phyloP scores from a whole-genome alignment of 2,888 invertebrate genomes.

The Altica lythri region DNA sequence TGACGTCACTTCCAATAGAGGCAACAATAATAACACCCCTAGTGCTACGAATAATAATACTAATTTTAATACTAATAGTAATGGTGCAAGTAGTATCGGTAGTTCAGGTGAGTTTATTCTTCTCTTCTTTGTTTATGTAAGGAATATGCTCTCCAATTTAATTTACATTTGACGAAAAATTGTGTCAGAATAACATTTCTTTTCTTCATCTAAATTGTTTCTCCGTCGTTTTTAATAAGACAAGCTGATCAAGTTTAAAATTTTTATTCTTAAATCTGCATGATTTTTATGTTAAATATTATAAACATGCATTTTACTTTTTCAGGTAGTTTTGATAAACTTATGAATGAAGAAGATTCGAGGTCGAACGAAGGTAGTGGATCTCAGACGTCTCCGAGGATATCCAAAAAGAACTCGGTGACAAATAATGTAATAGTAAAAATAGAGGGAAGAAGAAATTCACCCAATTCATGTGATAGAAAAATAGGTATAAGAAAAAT shows the following conservation, averaged over 20 bases:
- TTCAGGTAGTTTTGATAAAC: constrained; percentile 66
- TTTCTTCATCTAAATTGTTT: too few species aligned
- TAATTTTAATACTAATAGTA: constrained; percentile 70
- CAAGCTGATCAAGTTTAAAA: too few species aligned
- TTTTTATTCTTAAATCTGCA: too few species aligned
- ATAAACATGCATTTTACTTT: too few species aligned
- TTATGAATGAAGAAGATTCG: constrained; percentile 76
- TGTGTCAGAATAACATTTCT: too few species aligned
- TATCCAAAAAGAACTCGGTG: constrained; percentile 57
- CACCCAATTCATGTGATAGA: constrained; percentile 61
- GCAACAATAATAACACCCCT: constrained; percentile 81
- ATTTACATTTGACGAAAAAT: too few species aligned
- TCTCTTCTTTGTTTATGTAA: constrained; percentile 9
- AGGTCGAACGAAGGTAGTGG: constrained; percentile 70
- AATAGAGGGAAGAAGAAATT: constrained; percentile 61
- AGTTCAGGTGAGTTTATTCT: constrained; percentile 56
- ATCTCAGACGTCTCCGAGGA: constrained; percentile 62
- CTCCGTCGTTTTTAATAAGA: too few species aligned
- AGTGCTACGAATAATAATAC: constrained; percentile 77
- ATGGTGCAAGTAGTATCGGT: constrained; percentile 58
- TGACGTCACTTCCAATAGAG: constrained; percentile 69
- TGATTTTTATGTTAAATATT: too few species aligned
- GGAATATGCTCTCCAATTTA: constrained; percentile 36
- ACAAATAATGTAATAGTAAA: constrained; percentile 53
- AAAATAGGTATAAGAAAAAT: constrained; percentile 61